Evolutionary conservation across 2,888 invertebrate genomes (phyloP).

Genomic region (Epicampocera succincta): DNA sequence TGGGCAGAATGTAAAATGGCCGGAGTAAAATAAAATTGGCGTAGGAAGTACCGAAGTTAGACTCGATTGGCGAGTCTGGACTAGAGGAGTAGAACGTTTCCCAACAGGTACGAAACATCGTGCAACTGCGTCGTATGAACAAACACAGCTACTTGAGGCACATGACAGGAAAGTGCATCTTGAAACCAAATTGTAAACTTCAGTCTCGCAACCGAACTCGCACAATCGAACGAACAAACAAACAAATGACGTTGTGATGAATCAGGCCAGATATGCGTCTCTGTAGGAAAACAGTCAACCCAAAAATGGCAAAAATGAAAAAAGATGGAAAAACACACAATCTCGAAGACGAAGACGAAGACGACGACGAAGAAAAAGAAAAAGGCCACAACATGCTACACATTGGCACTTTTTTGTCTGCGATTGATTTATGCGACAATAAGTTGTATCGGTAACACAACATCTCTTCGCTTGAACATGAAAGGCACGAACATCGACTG

Average conservation of each 20-base stretch:
- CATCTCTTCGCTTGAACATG: slow-evolving; percentile 68
- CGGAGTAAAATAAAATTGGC: no score
- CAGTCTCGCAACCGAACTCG: slow-evolving; percentile 30
- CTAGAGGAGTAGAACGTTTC: no score
- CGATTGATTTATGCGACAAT: slow-evolving; percentile 70
- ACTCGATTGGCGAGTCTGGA: no score
- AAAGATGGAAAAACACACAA: slow-evolving; percentile 4
- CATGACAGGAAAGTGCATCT: no score
- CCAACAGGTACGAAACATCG: no score
- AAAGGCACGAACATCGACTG: slow-evolving; percentile 63
- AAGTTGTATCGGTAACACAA: slow-evolving; percentile 69
- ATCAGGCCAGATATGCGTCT: slow-evolving; percentile 66
- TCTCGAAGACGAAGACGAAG: slow-evolving; percentile 1
- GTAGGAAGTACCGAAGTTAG: no score
- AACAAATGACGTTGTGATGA: slow-evolving; percentile 61
- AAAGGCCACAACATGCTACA: slow-evolving; percentile 63
- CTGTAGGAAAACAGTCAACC: slow-evolving; percentile 60
- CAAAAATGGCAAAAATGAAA: slow-evolving; percentile 33
- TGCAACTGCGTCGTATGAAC: no score
- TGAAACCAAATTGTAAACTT: not conserved
- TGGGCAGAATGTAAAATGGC: no score
- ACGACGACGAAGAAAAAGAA: slow-evolving; percentile 22
- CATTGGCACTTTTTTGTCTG: slow-evolving; percentile 60
- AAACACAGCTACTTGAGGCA: no score
- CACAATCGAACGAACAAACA: slow-evolving; percentile 32